Percentiles rank a stretch among this genome's conserved stretches.
Evolutionary conservation across 2,888 invertebrate species (phyloP).

Genomic region (Ceriagrion tenellum): DNA sequence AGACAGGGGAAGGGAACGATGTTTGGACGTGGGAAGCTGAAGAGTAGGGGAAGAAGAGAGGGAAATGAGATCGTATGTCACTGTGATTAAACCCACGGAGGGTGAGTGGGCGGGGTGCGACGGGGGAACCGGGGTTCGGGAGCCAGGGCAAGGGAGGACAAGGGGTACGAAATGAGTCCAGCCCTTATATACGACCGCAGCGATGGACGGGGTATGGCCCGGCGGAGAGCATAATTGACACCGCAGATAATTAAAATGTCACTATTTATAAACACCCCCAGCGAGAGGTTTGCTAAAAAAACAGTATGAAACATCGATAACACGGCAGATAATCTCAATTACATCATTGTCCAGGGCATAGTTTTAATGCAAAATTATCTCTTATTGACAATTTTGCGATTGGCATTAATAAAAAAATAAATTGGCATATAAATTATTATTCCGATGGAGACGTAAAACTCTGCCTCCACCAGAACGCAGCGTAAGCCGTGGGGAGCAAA

Average conservation of each 20-base stretch:
- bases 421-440: no score
- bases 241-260: not conserved
- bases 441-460: no score
- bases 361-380: no score
- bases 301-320: not conserved
- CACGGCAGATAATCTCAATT: no score
- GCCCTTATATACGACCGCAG: not conserved
- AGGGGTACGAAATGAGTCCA: slow-evolving; percentile 34
- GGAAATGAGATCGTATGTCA: slow-evolving; percentile 34
- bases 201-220: not conserved
- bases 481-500: no score
- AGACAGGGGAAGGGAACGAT: not conserved
- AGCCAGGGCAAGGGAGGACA: not conserved
- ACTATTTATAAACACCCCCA: not conserved
- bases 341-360: no score
- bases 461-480: no score
- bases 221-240: not conserved
- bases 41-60: not conserved
- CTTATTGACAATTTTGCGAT: no score
- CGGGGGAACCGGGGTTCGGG: not conserved
- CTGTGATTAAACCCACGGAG: slow-evolving; percentile 11
- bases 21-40: not conserved
- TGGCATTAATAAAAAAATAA: no score
- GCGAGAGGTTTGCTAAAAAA: not conserved
- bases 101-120: not conserved